Conservation (phyloP, 2,797 vertebrate genomes). For the Pseudochromis fuscus region DNA sequence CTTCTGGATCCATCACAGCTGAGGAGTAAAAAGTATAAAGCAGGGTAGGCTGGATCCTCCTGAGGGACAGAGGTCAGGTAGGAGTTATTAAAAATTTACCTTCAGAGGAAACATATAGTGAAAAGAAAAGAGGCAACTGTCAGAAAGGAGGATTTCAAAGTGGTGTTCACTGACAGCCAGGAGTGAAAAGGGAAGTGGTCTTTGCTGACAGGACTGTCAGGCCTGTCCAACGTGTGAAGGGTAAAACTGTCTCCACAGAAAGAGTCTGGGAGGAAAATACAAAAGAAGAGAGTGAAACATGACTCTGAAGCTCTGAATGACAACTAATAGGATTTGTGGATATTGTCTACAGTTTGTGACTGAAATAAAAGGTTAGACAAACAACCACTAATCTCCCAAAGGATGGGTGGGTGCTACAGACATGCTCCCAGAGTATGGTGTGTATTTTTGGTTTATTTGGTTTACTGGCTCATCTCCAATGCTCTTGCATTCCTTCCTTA, state of each 20-base stretch:
- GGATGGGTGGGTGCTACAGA: not conserved
- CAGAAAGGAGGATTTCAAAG: not conserved
- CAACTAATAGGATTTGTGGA: too few relatives aligned
- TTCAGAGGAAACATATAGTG: not conserved
- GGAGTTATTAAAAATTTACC: slow-evolving; percentile 7
- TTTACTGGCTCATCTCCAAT: slow-evolving; percentile 19
- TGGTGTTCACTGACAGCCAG: slow-evolving; percentile 17
- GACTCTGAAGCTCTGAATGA: too few relatives aligned
- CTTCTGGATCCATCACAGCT: slow-evolving; percentile 13
- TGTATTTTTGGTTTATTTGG: slow-evolving; percentile 12
- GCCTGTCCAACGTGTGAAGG: not conserved
- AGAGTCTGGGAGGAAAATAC: not conserved
- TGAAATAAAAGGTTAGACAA: not conserved
- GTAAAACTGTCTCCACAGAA: not conserved
- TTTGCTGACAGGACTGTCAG: slow-evolving; percentile 4
- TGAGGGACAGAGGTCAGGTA: slow-evolving; percentile 16
- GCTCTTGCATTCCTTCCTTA: slow-evolving; percentile 27
- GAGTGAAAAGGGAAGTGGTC: not conserved
- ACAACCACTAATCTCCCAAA: not conserved
- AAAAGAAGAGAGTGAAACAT: too few relatives aligned
- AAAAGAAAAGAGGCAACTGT: slow-evolving; percentile 11
- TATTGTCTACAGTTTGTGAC: not conserved
- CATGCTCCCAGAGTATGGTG: not conserved
- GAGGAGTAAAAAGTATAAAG: slow-evolving; percentile 9
- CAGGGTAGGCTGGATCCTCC: not conserved